These are phyloP conservation scores for Cyanoliseus patagonus DNA, from an alignment of 2,113 vertebrate genomes.

Conservation along the genomic window DNA sequence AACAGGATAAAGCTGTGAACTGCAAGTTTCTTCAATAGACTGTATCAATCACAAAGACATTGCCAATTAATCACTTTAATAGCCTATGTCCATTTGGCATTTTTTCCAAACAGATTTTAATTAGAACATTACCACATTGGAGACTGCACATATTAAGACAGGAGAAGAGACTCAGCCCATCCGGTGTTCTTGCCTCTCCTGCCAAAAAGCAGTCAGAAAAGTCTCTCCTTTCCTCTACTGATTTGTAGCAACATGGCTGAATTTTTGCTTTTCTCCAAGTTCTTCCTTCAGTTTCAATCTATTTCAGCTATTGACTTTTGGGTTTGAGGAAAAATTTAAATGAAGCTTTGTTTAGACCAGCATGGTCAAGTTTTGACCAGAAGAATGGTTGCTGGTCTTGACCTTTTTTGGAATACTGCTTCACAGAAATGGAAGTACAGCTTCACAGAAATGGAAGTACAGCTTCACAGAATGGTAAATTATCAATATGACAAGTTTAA, in stretches of 20 bases:
- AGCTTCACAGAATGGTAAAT: not conserved
- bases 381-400: not conserved
- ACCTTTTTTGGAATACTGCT: not conserved
- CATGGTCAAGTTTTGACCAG: not conserved
- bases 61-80: not conserved
- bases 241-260: not conserved
- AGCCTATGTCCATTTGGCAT: not conserved
- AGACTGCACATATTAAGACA: not conserved
- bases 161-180: not conserved
- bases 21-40: not conserved
- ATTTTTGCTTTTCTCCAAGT: not conserved
- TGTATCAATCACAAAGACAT: not conserved
- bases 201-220: not conserved
- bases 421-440: not conserved
- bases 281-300: not conserved
- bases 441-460: not conserved
- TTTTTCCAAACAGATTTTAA: conserved; percentile 19
- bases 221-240: not conserved
- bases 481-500: not conserved
- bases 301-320: not conserved
- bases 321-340: not conserved
- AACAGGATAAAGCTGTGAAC: not conserved
- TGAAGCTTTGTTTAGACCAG: not conserved
- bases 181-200: not conserved
- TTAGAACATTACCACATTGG: not conserved